These are phyloP conservation scores for Acipenser transmontanus DNA, from an alignment of 2,797 vertebrate genomes.

Conservation along the genomic window DNA sequence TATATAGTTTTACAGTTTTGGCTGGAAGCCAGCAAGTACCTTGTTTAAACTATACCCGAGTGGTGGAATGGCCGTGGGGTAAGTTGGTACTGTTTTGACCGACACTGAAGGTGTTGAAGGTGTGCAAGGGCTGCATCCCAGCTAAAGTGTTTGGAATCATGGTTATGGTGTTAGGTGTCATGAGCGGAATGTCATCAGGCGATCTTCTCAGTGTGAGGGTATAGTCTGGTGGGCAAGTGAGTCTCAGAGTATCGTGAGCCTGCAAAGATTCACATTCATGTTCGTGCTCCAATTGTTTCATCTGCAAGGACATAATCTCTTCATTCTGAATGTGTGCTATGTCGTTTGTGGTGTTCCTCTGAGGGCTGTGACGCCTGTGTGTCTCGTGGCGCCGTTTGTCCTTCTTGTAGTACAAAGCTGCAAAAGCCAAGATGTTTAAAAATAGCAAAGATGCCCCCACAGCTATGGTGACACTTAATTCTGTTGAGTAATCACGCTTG, in stretches of 20 bases:
- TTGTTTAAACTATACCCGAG: constrained; percentile 81
- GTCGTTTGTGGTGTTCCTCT: constrained; percentile 73
- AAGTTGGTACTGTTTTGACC: constrained; percentile 91
- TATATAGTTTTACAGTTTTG: constrained; percentile 6
- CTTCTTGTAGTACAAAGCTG: constrained; percentile 91
- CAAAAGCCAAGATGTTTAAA: constrained; percentile 90
- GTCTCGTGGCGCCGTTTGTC: constrained; percentile 88
- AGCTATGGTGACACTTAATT: constrained; percentile 87
- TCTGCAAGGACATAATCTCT: constrained; percentile 86
- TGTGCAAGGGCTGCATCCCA: constrained; percentile 88
- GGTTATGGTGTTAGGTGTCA: constrained; percentile 92
- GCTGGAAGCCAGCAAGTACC: constrained; percentile 18
- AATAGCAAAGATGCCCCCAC: constrained; percentile 88
- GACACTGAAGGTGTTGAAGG: constrained; percentile 86
- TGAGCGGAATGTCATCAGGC: constrained; percentile 85
- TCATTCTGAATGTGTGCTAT: constrained; percentile 84
- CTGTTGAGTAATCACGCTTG: constrained; percentile 86
- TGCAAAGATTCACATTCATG: constrained; percentile 81
- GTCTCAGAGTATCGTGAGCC: constrained; percentile 75
- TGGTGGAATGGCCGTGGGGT: constrained; percentile 91
- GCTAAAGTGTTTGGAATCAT: constrained; percentile 90
- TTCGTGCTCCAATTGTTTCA: constrained; percentile 88
- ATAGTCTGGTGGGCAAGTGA: constrained; percentile 88
- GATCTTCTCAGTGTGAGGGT: constrained; percentile 84
- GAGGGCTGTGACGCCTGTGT: constrained; percentile 78